These are phyloP conservation scores for Ornithoptera priamus DNA, from an alignment of 2,888 invertebrate species.

Conservation along the genomic window DNA sequence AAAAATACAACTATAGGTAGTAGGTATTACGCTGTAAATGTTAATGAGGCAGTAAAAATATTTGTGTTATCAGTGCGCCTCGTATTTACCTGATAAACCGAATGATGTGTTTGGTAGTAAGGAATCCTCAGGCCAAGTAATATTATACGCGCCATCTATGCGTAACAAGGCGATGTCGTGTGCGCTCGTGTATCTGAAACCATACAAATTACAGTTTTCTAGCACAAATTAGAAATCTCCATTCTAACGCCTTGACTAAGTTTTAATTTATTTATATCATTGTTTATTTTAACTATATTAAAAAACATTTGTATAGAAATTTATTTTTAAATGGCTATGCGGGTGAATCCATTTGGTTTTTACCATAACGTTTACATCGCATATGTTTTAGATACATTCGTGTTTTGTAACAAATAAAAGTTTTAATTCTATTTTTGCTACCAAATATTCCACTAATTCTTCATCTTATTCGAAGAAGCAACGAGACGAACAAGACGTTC, in stretches of 20 bases:
- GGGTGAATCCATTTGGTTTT: too few species aligned
- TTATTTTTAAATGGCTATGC: too few species aligned
- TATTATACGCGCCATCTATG: slow-evolving; percentile 47
- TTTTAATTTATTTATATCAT: slow-evolving; percentile 12
- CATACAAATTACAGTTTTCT: slow-evolving; percentile 33
- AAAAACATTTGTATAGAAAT: background rate
- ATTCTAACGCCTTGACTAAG: slow-evolving; percentile 28
- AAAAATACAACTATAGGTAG: background rate
- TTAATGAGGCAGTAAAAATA: slow-evolving; percentile 15
- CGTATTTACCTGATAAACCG: slow-evolving; percentile 61
- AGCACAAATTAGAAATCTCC: background rate
- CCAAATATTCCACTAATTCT: too few species aligned
- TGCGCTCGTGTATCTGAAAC: slow-evolving; percentile 62
- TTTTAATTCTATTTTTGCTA: too few species aligned
- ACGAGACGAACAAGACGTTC: too few species aligned
- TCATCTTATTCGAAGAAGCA: too few species aligned
- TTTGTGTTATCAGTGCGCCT: slow-evolving; percentile 2
- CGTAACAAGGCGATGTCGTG: slow-evolving; percentile 69
- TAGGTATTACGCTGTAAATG: background rate
- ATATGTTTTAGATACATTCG: too few species aligned
- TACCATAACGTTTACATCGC: too few species aligned
- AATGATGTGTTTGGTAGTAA: slow-evolving; percentile 60
- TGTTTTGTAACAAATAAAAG: too few species aligned
- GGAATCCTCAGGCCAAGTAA: slow-evolving; percentile 46
- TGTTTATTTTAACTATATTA: background rate